Conservation (phyloP, 2,888 invertebrate species). For the Callinectes sapidus region DNA sequence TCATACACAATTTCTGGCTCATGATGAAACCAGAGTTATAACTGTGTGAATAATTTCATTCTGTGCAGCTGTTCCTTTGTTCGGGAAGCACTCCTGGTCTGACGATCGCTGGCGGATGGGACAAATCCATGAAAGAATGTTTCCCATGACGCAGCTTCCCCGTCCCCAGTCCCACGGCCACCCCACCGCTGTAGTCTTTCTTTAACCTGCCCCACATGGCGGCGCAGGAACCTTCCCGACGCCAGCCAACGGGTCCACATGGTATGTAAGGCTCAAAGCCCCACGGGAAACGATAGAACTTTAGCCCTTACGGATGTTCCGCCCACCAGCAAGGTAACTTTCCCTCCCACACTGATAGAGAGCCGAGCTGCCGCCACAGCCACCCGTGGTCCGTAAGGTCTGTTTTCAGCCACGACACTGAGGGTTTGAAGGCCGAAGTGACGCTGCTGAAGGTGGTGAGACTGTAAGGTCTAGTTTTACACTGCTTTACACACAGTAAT, state of each 20-base stretch:
- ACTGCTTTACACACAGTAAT: neutral
- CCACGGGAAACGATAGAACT: neutral
- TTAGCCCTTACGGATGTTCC: neutral
- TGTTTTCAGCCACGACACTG: neutral
- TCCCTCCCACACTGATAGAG: neutral
- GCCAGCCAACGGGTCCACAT: neutral
- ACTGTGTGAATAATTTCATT: no score
- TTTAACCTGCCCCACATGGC: slow-evolving; percentile 22
- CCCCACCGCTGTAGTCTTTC: slow-evolving; percentile 9
- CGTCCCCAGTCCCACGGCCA: neutral
- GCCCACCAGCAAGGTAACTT: neutral
- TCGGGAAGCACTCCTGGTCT: no score
- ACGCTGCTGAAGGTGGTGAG: neutral
- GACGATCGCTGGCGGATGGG: no score
- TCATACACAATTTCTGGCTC: no score
- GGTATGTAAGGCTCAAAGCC: neutral
- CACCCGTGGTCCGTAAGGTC: neutral
- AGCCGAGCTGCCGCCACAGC: neutral
- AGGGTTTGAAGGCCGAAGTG: neutral
- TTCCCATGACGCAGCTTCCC: neutral
- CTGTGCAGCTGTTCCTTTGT: no score
- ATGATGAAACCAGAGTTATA: no score
- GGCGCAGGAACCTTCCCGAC: neutral
- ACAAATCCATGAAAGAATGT: neutral
- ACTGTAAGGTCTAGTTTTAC: neutral